Evolutionary conservation across 1,140 invertebrate species (phyloP).

Genomic region (Paraescarpia echinospica): DNA sequence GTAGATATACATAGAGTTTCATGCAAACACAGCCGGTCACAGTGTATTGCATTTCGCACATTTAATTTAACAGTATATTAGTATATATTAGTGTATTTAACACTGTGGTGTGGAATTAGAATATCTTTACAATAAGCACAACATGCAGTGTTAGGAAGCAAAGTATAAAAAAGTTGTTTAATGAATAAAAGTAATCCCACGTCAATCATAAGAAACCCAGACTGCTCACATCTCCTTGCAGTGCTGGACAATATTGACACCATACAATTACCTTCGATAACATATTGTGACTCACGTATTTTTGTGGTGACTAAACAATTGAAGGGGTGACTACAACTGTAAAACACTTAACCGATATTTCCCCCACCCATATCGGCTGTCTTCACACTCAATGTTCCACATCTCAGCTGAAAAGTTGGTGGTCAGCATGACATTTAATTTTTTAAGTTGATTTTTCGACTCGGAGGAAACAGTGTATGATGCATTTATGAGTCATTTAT

Average conservation of each 20-base stretch:
- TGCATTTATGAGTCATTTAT: too few relatives aligned
- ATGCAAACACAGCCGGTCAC: too few relatives aligned
- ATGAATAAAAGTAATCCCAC: background rate
- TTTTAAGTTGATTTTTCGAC: too few relatives aligned
- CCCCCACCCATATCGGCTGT: background rate
- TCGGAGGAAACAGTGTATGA: too few relatives aligned
- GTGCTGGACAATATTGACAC: background rate
- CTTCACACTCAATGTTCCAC: background rate
- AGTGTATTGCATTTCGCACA: too few relatives aligned
- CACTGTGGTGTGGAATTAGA: too few relatives aligned
- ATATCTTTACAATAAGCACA: too few relatives aligned
- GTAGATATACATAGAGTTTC: too few relatives aligned
- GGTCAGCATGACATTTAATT: too few relatives aligned
- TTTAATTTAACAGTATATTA: too few relatives aligned
- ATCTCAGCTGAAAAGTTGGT: too few relatives aligned
- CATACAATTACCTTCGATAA: background rate
- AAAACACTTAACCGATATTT: background rate
- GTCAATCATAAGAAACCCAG: background rate
- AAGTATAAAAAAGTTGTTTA: background rate
- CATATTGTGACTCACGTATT: background rate
- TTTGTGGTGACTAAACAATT: background rate
- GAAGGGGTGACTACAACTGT: background rate
- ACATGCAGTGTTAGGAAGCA: background rate
- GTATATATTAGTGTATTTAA: too few relatives aligned
- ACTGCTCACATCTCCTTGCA: background rate